phyloP scores from a whole-genome alignment of 1,140 invertebrate genomes.

The Ostrea edulis region DNA sequence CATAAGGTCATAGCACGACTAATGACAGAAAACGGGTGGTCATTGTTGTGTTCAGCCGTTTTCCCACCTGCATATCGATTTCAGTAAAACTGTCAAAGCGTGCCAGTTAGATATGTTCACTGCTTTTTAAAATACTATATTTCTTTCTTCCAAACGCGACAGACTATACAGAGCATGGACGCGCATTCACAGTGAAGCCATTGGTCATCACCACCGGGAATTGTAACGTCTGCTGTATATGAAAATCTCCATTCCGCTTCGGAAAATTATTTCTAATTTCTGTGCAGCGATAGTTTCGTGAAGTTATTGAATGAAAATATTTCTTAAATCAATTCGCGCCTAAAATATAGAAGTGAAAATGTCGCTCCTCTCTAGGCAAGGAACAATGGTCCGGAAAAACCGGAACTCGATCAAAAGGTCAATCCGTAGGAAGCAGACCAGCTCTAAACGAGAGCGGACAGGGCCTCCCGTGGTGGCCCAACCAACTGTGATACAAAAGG shows the following conservation, averaged over 20 bases:
- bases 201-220: neutral
- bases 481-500: neutral
- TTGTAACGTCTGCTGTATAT: neutral
- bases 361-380: slow-evolving; percentile 49
- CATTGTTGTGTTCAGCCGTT: neutral
- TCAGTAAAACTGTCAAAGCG: neutral
- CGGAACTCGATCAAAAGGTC: slow-evolving; percentile 45
- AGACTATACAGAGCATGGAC: neutral
- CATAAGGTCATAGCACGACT: neutral
- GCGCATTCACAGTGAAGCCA: neutral
- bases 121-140: neutral
- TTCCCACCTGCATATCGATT: neutral
- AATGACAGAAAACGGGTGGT: neutral
- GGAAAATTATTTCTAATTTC: neutral
- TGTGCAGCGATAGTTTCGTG: neutral
- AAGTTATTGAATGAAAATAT: neutral
- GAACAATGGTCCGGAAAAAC: slow-evolving; percentile 50
- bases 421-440: slow-evolving; percentile 14
- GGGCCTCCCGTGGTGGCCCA: neutral
- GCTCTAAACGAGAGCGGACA: slow-evolving; percentile 5
- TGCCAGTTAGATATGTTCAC: neutral
- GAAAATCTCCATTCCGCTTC: neutral
- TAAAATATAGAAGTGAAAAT: slow-evolving; percentile 13
- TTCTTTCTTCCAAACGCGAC: neutral
- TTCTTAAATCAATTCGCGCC: neutral